Conservation (phyloP, 2,797 vertebrate species). For the Glyptemys insculpta region DNA sequence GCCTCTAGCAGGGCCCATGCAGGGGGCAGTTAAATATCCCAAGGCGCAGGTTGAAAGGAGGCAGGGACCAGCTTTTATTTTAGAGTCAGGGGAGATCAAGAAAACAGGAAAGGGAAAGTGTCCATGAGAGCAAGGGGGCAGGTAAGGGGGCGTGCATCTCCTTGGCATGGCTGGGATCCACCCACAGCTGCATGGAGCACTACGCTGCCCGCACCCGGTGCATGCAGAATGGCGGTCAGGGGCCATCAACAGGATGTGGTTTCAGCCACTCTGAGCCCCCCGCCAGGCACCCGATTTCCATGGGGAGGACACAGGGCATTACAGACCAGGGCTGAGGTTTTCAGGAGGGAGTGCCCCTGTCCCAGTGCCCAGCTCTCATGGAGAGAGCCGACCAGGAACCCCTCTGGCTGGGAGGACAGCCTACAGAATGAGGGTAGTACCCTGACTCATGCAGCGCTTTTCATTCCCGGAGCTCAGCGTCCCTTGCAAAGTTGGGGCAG, state of each 20-base stretch:
- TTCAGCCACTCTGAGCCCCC: too few relatives aligned
- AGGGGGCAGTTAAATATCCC: not conserved
- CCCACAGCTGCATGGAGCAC: accelerated
- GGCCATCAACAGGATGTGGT: not conserved
- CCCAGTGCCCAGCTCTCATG: not conserved
- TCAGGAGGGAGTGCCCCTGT: not conserved
- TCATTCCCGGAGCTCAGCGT: not conserved
- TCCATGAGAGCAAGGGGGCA: not conserved
- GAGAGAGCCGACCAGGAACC: not conserved
- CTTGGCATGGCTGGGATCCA: not conserved
- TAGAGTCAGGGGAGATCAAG: not conserved
- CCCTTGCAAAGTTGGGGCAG: slow-evolving; percentile 36
- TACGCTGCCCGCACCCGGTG: not conserved
- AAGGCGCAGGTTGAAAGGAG: not conserved
- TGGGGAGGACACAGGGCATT: not conserved
- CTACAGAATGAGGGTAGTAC: too few relatives aligned
- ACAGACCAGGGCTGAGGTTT: not conserved
- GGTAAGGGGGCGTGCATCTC: too few relatives aligned
- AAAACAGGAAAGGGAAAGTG: not conserved
- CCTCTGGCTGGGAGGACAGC: not conserved
- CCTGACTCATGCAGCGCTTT: too few relatives aligned
- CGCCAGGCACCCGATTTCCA: not conserved
- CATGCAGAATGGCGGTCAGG: too few relatives aligned
- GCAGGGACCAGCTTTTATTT: not conserved
- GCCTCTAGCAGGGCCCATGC: not conserved